Conservation (phyloP, 2,888 invertebrate genomes). For the Augochlorella aurata region DNA sequence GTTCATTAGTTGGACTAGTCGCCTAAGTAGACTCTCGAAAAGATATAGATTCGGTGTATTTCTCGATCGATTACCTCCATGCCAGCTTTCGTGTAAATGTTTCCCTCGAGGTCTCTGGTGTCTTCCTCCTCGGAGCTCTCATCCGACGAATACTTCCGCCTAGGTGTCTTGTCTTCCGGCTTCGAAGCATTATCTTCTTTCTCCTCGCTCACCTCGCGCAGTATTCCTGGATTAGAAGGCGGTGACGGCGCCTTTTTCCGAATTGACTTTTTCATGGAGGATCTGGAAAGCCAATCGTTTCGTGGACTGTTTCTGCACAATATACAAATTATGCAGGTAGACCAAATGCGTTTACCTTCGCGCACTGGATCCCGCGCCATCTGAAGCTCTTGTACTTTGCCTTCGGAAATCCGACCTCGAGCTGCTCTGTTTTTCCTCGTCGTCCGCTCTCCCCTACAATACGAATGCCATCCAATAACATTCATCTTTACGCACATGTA, state of each 20-base stretch:
- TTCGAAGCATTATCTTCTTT: conserved; percentile 63
- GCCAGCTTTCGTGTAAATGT: conserved; percentile 90
- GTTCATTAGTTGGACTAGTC: too few species aligned
- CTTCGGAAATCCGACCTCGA: conserved; percentile 66
- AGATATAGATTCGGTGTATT: neutral
- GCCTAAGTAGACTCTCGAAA: too few species aligned
- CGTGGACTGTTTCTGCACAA: neutral
- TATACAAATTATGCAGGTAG: neutral
- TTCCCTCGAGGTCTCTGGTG: conserved; percentile 90
- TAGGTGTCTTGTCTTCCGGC: conserved; percentile 61
- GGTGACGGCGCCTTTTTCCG: conserved; percentile 76
- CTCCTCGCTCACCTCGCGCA: conserved; percentile 75
- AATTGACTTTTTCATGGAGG: conserved; percentile 77
- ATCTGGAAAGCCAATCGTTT: conserved; percentile 61
- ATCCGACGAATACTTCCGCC: conserved; percentile 84
- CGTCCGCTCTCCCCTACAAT: conserved; percentile 53
- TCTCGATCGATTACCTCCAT: conserved; percentile 84
- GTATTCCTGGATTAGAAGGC: conserved; percentile 78
- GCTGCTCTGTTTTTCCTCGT: conserved; percentile 52
- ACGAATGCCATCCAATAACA: neutral
- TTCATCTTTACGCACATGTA: neutral
- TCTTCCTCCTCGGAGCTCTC: conserved; percentile 88
- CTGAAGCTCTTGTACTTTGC: conserved; percentile 65
- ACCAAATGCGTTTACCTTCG: conserved; percentile 64
- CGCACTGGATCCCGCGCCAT: conserved; percentile 69